phyloP scores from a whole-genome alignment of 1,140 invertebrate genomes.

The Sitobion miscanthi region DNA sequence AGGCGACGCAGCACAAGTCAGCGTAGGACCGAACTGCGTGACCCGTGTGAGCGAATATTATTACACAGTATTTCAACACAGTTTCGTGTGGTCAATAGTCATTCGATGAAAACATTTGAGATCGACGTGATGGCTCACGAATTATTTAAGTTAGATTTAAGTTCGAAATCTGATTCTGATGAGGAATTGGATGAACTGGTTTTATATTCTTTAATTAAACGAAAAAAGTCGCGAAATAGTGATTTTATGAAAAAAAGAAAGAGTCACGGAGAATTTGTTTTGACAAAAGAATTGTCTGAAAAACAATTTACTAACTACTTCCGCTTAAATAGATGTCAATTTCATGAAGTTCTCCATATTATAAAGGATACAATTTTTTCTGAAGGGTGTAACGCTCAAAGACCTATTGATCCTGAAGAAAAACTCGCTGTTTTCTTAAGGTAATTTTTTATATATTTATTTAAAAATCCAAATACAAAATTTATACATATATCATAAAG shows the following conservation, averaged over 20 bases:
- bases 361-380: conserved; percentile 6
- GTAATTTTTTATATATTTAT: too few species aligned
- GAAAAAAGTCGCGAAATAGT: background rate
- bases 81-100: background rate
- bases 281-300: background rate
- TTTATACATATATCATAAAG: too few species aligned
- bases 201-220: conserved; percentile 1
- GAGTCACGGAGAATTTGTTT: background rate
- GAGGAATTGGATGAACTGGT: background rate
- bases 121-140: background rate
- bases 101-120: background rate
- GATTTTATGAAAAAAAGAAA: conserved; percentile 13
- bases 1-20: background rate
- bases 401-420: background rate
- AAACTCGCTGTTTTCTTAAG: too few species aligned
- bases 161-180: conserved; percentile 11
- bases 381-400: conserved; percentile 1
- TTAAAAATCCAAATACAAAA: too few species aligned
- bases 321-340: conserved; percentile 11
- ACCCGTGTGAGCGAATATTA: conserved; percentile 5
- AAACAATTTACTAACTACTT: conserved; percentile 1
- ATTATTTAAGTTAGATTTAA: background rate
- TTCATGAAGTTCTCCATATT: conserved; percentile 5
- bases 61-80: background rate
- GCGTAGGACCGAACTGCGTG: background rate